These are phyloP conservation scores for Lates japonicus DNA, from an alignment of 2,797 vertebrate species.

Conservation along the genomic window DNA sequence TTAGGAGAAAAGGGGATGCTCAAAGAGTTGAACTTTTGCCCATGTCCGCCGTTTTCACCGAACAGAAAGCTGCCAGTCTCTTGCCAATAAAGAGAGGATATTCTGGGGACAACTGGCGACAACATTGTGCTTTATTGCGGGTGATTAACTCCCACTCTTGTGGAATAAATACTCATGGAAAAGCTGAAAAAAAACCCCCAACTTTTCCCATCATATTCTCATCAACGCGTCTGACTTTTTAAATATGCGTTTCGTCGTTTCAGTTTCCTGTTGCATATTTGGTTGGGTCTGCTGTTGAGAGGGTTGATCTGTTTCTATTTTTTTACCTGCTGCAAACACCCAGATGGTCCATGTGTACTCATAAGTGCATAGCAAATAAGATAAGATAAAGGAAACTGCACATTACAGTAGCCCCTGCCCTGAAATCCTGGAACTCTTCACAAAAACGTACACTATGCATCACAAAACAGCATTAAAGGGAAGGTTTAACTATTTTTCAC, in stretches of 20 bases:
- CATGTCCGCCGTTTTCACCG: constrained; percentile 23
- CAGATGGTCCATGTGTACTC: constrained; percentile 24
- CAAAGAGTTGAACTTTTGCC: neutral
- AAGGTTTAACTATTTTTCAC: constrained; percentile 50
- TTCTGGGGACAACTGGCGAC: neutral
- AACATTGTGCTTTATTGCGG: constrained; percentile 76
- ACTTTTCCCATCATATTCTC: neutral
- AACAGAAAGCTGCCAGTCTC: constrained; percentile 30
- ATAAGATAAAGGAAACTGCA: constrained; percentile 47
- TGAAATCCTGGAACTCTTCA: constrained; percentile 44
- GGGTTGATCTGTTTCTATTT: neutral
- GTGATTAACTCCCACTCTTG: constrained; percentile 22
- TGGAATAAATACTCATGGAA: neutral
- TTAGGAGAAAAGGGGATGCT: neutral
- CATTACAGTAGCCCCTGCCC: constrained; percentile 13
- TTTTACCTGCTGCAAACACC: constrained; percentile 34
- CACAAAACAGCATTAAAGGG: constrained; percentile 49
- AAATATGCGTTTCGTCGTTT: constrained; percentile 30
- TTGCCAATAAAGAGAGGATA: constrained; percentile 7
- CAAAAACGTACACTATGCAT: constrained; percentile 43
- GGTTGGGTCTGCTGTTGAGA: constrained; percentile 7
- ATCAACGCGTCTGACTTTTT: neutral
- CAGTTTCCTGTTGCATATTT: constrained; percentile 40
- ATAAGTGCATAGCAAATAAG: constrained; percentile 72
- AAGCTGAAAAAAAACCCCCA: constrained; percentile 1